Conservation (phyloP, 2,797 vertebrate genomes). For the Linurgus olivaceus region DNA sequence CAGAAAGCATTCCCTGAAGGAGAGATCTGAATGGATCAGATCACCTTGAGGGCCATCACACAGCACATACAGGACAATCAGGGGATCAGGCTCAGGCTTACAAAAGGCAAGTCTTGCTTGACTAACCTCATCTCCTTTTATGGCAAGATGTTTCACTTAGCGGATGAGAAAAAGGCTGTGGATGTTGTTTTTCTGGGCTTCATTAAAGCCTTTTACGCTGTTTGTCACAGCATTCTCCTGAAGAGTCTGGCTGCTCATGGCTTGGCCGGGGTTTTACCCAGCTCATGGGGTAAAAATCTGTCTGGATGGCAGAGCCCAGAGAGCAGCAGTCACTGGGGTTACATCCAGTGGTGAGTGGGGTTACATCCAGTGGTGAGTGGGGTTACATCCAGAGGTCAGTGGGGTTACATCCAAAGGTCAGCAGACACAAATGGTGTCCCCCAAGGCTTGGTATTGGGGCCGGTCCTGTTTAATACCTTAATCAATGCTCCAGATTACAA, state of each 20-base stretch:
- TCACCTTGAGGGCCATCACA: neutral
- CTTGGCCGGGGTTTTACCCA: accelerated
- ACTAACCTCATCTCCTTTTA: neutral
- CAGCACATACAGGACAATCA: too few relatives aligned
- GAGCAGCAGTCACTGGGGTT: neutral
- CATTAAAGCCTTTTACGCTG: neutral
- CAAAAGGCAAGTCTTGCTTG: neutral
- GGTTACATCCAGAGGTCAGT: neutral
- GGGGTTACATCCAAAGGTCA: too few relatives aligned
- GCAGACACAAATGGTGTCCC: neutral
- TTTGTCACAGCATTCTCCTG: neutral
- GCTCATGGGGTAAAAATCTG: neutral
- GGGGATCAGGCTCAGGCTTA: neutral
- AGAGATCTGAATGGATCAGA: neutral
- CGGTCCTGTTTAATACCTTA: neutral
- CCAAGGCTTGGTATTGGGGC: accelerated
- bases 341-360: too few relatives aligned
- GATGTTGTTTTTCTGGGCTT: neutral
- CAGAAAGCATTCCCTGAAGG: neutral
- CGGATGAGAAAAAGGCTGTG: neutral
- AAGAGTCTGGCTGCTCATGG: neutral
- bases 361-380: too few relatives aligned
- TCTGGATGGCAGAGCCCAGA: accelerated
- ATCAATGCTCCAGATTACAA: neutral
- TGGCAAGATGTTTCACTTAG: too few relatives aligned